Base-by-base conservation (phyloP, 2,113 vertebrate genomes). In the Caloenas nicobarica region DNA sequence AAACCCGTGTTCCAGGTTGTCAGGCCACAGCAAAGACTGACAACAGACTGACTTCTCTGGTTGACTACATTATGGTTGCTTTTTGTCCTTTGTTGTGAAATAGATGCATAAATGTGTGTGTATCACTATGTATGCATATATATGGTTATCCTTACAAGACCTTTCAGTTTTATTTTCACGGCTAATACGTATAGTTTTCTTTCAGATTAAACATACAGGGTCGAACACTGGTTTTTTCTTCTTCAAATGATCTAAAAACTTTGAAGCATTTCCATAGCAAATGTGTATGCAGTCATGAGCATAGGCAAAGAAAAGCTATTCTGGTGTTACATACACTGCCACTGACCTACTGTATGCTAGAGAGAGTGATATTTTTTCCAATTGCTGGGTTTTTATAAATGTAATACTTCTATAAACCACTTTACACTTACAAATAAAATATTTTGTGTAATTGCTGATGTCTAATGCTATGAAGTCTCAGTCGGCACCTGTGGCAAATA, bases 341-440 rank as follows among this genome's bases (percentile, higher is more conserved):
- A 26, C 51, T 73, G 58, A 86, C 36, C 36, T 83, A 17, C 58
- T 86, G 3, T 33, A 10, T 70, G 33, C 72, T 91, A 42, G 50
- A 77, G 50, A 88, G 26, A 88, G 18, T 17, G 44, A 44, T 44
- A 18, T 44, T 44, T 44, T 44, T 44, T 18, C 21, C 15, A 24
- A 2, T 78, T 2, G 1, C 31, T 56, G 62, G 7, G 8, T 2
- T 69, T 93, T 77, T 46, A 36, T 57, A 62, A 57, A 56, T 15
- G 13, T 72, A 83, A 62, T 88, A 77, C 13, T 81, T 85, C 56
- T 81, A 16, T 86, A 83, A 94, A 81, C 5, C 18, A 48, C 42
- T 93, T 78, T 74, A 38, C 51, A 60, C 33, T 81, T 88, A 71
- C 24, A 86, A 78, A 91, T 78, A 58, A 88, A 86, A 81, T 83